phyloP scores from a whole-genome alignment of 2,888 invertebrate species.

The Pimpla rufipes region DNA sequence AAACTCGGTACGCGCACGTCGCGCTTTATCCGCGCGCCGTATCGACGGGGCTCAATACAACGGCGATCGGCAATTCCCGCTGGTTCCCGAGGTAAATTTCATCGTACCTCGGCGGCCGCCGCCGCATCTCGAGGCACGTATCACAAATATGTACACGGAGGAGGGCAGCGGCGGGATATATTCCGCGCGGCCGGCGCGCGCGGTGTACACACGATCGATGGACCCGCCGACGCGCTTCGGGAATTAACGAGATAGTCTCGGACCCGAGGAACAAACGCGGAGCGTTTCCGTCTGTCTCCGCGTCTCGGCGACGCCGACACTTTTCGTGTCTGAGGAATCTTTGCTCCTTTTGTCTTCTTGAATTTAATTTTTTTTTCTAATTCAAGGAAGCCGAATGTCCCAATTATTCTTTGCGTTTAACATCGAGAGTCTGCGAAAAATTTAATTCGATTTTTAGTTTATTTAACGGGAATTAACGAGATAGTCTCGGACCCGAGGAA shows the following conservation, averaged over 20 bases:
- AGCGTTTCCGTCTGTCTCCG: slow-evolving; percentile 2
- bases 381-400: too few relatives aligned
- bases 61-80: slow-evolving; percentile 4
- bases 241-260: slow-evolving; percentile 39
- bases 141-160: slow-evolving; percentile 59
- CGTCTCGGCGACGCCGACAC: neutral
- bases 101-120: neutral
- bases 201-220: slow-evolving; percentile 13
- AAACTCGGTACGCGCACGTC: neutral
- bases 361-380: too few relatives aligned
- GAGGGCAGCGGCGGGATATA: neutral
- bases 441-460: too few relatives aligned
- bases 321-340: too few relatives aligned
- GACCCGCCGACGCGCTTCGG: slow-evolving; percentile 13
- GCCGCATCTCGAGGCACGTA: slow-evolving; percentile 56
- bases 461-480: slow-evolving; percentile 35
- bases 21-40: neutral
- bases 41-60: slow-evolving; percentile 25
- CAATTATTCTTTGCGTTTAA: too few relatives aligned
- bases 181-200: too few relatives aligned
- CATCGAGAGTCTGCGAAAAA: too few relatives aligned
- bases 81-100: slow-evolving; percentile 23
- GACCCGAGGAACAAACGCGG: neutral
- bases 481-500: slow-evolving; percentile 15
- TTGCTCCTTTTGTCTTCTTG: too few relatives aligned